These are phyloP conservation scores for Zophobas morio DNA, from an alignment of 1,140 invertebrate species.

Conservation along the genomic window DNA sequence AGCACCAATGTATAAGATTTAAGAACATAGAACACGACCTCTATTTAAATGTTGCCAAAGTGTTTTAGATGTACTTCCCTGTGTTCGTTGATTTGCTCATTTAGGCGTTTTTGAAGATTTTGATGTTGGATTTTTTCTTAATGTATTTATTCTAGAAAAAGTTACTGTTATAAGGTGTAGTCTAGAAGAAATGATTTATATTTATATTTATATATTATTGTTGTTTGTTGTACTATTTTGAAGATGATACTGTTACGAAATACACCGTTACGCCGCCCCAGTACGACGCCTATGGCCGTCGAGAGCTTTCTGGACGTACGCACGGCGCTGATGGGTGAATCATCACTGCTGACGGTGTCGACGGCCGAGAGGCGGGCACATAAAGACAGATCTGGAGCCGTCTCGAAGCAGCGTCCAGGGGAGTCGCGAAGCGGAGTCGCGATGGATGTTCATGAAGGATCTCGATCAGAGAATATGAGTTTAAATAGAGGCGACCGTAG, in stretches of 20 bases:
- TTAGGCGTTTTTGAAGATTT: conserved; percentile 11
- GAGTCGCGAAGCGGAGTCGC: too few relatives aligned
- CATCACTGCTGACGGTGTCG: too few relatives aligned
- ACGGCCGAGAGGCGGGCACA: too few relatives aligned
- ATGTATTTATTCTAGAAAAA: neutral
- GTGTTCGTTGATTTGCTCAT: conserved; percentile 12
- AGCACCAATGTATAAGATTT: conserved; percentile 17
- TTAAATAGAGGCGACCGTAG: too few relatives aligned
- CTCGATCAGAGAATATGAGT: too few relatives aligned
- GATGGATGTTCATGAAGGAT: too few relatives aligned
- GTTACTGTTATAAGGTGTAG: conserved; percentile 2
- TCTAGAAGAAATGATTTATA: conserved; percentile 15
- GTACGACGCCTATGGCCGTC: too few relatives aligned
- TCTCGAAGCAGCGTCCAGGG: too few relatives aligned
- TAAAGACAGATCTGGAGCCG: too few relatives aligned
- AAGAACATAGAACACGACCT: conserved; percentile 1
- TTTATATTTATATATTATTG: conserved; percentile 41
- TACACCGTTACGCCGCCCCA: too few relatives aligned
- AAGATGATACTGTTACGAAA: neutral
- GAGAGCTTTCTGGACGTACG: too few relatives aligned
- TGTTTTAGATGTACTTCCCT: conserved; percentile 12
- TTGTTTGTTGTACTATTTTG: conserved; percentile 31
- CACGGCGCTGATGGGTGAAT: too few relatives aligned
- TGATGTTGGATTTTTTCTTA: conserved; percentile 9
- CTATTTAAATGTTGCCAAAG: conserved; percentile 18